These are phyloP conservation scores for Turdus rufiventris DNA, from an alignment of 2,113 vertebrate species.

Conservation along the genomic window DNA sequence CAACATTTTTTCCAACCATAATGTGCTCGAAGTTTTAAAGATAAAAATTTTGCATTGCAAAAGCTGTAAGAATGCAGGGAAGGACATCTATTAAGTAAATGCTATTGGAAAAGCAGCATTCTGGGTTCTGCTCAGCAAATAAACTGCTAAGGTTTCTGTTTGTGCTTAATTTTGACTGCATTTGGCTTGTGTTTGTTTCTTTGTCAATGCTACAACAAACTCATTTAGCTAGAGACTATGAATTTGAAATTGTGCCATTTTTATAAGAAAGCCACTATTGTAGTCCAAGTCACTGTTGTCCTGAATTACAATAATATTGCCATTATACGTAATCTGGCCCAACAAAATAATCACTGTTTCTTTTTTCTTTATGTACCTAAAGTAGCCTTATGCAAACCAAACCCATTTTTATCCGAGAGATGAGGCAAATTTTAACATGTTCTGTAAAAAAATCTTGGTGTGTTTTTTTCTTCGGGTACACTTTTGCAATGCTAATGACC, in stretches of 20 bases:
- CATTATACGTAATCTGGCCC: slow-evolving; percentile 63
- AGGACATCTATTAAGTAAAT: neutral
- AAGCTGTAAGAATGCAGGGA: neutral
- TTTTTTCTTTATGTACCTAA: slow-evolving; percentile 11
- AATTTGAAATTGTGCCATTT: slow-evolving; percentile 73
- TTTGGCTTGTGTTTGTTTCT: slow-evolving; percentile 65
- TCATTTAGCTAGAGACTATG: slow-evolving; percentile 70
- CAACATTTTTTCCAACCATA: neutral
- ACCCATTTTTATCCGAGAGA: neutral
- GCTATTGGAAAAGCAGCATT: slow-evolving; percentile 52
- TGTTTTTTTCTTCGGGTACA: neutral
- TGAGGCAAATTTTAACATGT: neutral
- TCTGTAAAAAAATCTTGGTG: neutral
- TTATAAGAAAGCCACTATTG: slow-evolving; percentile 70
- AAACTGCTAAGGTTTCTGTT: slow-evolving; percentile 57
- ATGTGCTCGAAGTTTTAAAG: neutral
- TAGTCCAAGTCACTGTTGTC: slow-evolving; percentile 63
- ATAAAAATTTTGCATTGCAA: neutral
- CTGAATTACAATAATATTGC: slow-evolving; percentile 71
- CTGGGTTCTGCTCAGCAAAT: slow-evolving; percentile 46
- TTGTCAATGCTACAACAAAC: slow-evolving; percentile 69
- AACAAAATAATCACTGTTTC: slow-evolving; percentile 53
- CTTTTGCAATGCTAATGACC: slow-evolving; percentile 17
- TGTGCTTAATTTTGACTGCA: slow-evolving; percentile 48
- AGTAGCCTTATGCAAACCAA: neutral